Conservation (phyloP, 2,113 vertebrate genomes). For the Marmota monax region DNA sequence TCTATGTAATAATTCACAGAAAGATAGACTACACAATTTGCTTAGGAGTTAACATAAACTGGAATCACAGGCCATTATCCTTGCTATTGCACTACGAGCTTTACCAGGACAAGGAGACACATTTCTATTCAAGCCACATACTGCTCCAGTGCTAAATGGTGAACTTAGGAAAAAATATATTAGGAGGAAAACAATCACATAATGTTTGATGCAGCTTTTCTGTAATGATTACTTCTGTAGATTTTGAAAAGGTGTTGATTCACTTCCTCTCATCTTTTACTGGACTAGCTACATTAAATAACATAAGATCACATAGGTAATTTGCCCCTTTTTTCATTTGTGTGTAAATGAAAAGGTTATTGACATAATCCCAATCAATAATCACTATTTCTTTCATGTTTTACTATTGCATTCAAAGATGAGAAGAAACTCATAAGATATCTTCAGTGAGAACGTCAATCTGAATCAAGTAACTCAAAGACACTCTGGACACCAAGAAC, state of each 20-base stretch:
- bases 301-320: background rate
- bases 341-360: background rate
- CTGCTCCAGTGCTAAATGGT: background rate
- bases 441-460: background rate
- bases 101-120: background rate
- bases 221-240: background rate
- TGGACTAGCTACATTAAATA: slow-evolving; percentile 30
- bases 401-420: slow-evolving; percentile 1
- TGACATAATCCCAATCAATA: background rate
- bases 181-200: slow-evolving; percentile 22
- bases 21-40: background rate
- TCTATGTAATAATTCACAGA: slow-evolving; percentile 11
- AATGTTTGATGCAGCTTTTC: background rate
- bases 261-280: slow-evolving; percentile 9
- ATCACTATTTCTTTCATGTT: slow-evolving; percentile 22
- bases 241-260: background rate
- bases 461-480: slow-evolving; percentile 14
- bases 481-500: background rate
- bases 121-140: slow-evolving; percentile 14
- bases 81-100: background rate
- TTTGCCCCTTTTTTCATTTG: background rate
- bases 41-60: background rate
- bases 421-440: slow-evolving; percentile 4
- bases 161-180: background rate
- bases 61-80: background rate